A percentile compares a stretch with the other conserved stretches of the same genome.
Conservation (phyloP, 2,888 invertebrate genomes). For the Cerceris ruficornis region DNA sequence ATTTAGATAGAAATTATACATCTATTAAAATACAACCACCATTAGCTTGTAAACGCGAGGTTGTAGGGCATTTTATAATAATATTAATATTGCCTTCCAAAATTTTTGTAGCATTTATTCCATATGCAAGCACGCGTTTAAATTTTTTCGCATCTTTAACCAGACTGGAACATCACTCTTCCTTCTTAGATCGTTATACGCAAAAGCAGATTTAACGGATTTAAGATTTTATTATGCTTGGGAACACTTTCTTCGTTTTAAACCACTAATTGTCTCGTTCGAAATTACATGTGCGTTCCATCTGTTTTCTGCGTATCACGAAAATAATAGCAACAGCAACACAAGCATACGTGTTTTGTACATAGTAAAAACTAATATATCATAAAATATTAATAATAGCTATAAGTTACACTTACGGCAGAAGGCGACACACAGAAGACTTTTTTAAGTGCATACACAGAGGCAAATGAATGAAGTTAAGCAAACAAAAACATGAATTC, state of each 20-base stretch:
- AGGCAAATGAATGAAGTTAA: slow-evolving; percentile 56
- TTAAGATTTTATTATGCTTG: slow-evolving; percentile 47
- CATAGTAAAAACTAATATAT: slow-evolving; percentile 78
- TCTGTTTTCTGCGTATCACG: slow-evolving; percentile 68
- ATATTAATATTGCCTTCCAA: slow-evolving; percentile 78
- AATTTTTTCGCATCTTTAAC: slow-evolving; percentile 63
- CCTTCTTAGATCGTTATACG: slow-evolving; percentile 68
- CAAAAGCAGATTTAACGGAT: slow-evolving; percentile 61
- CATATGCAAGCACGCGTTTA: slow-evolving; percentile 61
- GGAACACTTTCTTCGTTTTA: slow-evolving; percentile 48
- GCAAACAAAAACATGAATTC: slow-evolving; percentile 55
- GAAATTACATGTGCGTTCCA: slow-evolving; percentile 52
- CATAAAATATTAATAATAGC: slow-evolving; percentile 75
- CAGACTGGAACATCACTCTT: slow-evolving; percentile 71
- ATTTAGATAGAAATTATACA: slow-evolving; percentile 73
- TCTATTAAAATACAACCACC: slow-evolving; percentile 75
- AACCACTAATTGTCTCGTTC: slow-evolving; percentile 43
- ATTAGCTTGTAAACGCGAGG: slow-evolving; percentile 73
- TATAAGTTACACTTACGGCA: slow-evolving; percentile 58
- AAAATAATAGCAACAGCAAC: slow-evolving; percentile 65
- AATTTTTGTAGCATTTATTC: slow-evolving; percentile 73
- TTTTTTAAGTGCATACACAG: slow-evolving; percentile 69
- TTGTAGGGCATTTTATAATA: slow-evolving; percentile 77
- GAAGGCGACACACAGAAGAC: slow-evolving; percentile 52
- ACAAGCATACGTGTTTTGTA: slow-evolving; percentile 74